These are phyloP conservation scores for Bergia puertoricense DNA, from an alignment of 92 coral and sea anemone species.

Conservation along the genomic window DNA sequence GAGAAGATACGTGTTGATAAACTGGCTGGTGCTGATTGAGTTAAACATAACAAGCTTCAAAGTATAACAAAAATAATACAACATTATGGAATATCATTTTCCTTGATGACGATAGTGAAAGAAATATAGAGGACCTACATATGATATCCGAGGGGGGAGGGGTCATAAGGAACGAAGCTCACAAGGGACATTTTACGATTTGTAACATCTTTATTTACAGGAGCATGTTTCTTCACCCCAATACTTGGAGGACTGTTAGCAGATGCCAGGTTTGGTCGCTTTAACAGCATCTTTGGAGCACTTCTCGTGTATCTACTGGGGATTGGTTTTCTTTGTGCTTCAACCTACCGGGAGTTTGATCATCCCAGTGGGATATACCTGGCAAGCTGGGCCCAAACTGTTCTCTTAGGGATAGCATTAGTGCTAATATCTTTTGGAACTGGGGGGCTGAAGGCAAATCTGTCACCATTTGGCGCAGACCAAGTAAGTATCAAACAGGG, in stretches of 20 bases:
- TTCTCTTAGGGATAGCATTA: conserved; percentile 53
- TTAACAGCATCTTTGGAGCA: conserved; percentile 69
- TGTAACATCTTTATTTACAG: conserved; percentile 31
- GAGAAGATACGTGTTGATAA: too few species aligned
- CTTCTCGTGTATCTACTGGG: conserved; percentile 63
- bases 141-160: not conserved
- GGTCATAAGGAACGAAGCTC: too few species aligned
- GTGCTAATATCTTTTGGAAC: conserved; percentile 67
- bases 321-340: conserved; percentile 58
- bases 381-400: conserved; percentile 30
- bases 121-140: too few species aligned
- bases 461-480: conserved; percentile 85
- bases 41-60: too few species aligned
- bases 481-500: conserved; percentile 37
- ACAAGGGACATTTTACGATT: not conserved
- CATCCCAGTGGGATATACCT: conserved; percentile 32
- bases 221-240: conserved; percentile 75
- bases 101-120: too few species aligned
- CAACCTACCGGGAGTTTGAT: conserved; percentile 38
- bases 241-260: conserved; percentile 82
- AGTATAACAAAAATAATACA: too few species aligned
- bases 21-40: too few species aligned
- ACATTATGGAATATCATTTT: too few species aligned
- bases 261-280: conserved; percentile 69
- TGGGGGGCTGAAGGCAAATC: conserved; percentile 81